These are phyloP conservation scores for Drosophila eugracilis DNA, from an alignment of 1,140 invertebrate genomes.

Conservation along the genomic window DNA sequence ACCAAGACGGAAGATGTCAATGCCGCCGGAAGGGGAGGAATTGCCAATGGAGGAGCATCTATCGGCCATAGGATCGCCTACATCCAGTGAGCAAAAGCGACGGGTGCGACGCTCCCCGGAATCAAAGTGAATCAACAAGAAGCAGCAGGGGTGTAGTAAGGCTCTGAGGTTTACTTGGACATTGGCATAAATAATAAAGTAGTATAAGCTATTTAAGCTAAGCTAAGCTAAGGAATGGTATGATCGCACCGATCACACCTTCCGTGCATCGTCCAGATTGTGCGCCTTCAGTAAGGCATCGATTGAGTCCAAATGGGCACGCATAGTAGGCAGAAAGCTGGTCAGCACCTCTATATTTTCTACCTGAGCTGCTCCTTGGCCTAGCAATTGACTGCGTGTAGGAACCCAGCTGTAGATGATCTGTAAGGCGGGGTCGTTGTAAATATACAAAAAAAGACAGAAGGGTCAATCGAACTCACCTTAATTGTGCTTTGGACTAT, in stretches of 20 bases:
- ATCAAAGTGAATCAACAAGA: constrained; percentile 12
- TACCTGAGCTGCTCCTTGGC: constrained; percentile 60
- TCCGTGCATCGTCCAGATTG: constrained; percentile 70
- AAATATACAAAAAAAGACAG: too few relatives aligned
- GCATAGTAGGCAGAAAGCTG: constrained; percentile 71
- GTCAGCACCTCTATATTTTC: constrained; percentile 74
- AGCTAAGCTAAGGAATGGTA: constrained; percentile 25
- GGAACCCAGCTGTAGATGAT: constrained; percentile 82
- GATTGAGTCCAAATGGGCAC: constrained; percentile 63
- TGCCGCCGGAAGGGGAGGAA: background rate
- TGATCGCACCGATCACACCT: constrained; percentile 52
- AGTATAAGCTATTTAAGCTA: constrained; percentile 40
- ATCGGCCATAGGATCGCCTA: constrained; percentile 1
- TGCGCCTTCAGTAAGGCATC: constrained; percentile 68
- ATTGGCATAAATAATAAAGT: constrained; percentile 49
- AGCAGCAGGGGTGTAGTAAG: background rate
- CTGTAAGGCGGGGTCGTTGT: constrained; percentile 24
- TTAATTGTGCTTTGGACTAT: constrained; percentile 83
- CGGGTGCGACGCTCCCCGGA: constrained; percentile 24
- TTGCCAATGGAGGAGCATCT: constrained; percentile 1
- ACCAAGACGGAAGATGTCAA: background rate
- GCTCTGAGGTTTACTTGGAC: constrained; percentile 34
- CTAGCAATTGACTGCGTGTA: constrained; percentile 71
- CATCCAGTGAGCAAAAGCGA: constrained; percentile 10
- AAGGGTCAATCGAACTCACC: constrained; percentile 37